Base-by-base conservation (phyloP, 2,797 vertebrate species). In the Galago senegalensis region DNA sequence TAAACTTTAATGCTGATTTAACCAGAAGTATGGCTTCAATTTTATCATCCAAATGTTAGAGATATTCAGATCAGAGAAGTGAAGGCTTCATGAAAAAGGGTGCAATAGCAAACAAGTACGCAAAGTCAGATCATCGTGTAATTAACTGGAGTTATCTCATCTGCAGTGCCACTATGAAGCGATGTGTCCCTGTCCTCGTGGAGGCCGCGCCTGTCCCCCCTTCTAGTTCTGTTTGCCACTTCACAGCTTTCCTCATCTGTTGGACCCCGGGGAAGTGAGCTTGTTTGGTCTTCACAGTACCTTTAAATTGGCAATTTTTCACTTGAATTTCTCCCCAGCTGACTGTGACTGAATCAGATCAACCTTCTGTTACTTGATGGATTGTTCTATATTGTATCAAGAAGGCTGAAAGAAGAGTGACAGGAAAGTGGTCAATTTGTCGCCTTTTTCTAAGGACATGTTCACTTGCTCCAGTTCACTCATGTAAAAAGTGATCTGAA, bases 301-400 rank as follows among this genome's bases (percentile, higher is more conserved):
- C 92, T 94, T 77, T 92, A 96, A 96, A 91, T 92, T 91, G 86
- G 20, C 40, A 46, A 81, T 94, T 94, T 96, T 97, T 92, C 65
- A 95, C 90, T 87, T 94, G 87, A 91, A 77, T 87, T 91, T 95
- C 37, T 31, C 40, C 31, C 23, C 49, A 82, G 60, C 67, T 95
- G 72, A 25, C 69, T 86, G 17, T 75, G 90, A 94, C 40, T 25
- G 90, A 94, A 86, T 69, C 63, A 49, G n/a, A 88, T 81, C 60
- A 82, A 85, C 79, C 29, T 94, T 93, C 80, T 96, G 58, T 56
- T 80, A 13, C 21, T 80, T 97, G 88, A 96, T 82, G 37, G 70
- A 96, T 92, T 65, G 25, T 89, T 94, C n/a, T 89, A 21, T 70
- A 56, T 34, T 94, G 21, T 88, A 29, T 88, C 16, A 83, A 70